A percentile compares a stretch with the other conserved stretches of the same genome.
Conservation (phyloP, 1,140 invertebrate species). For the Drosophila grimshawi region DNA sequence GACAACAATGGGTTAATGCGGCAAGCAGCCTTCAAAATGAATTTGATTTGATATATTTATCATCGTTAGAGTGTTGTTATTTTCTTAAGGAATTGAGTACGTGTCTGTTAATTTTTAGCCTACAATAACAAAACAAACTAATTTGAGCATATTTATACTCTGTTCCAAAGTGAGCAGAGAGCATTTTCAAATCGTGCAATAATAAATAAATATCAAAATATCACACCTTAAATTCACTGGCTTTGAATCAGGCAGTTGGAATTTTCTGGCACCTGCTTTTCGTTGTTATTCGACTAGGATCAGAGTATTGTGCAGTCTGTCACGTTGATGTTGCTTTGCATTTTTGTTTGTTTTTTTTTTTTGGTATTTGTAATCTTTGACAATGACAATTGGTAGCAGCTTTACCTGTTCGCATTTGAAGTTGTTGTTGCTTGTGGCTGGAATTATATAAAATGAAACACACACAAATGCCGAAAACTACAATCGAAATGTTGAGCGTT, state of each 20-base stretch:
- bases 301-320: no score
- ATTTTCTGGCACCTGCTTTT: neutral
- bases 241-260: no score
- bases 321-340: neutral
- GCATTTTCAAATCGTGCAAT: no score
- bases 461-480: neutral
- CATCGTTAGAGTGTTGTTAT: constrained; percentile 24
- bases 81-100: constrained; percentile 68
- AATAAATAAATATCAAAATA: no score
- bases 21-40: constrained; percentile 58
- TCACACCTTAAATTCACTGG: no score
- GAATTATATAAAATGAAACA: constrained; percentile 11
- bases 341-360: constrained; percentile 25
- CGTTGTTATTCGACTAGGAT: neutral
- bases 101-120: constrained; percentile 64
- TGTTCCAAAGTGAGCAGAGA: no score
- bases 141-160: neutral
- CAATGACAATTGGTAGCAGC: constrained; percentile 53
- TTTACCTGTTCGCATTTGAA: constrained; percentile 14
- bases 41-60: constrained; percentile 14
- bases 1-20: constrained; percentile 69
- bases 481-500: constrained; percentile 14
- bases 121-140: neutral
- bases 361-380: constrained; percentile 34
- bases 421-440: constrained; percentile 14